phyloP scores from a whole-genome alignment of 2,113 vertebrate genomes.

The Bubo blakistoni region DNA sequence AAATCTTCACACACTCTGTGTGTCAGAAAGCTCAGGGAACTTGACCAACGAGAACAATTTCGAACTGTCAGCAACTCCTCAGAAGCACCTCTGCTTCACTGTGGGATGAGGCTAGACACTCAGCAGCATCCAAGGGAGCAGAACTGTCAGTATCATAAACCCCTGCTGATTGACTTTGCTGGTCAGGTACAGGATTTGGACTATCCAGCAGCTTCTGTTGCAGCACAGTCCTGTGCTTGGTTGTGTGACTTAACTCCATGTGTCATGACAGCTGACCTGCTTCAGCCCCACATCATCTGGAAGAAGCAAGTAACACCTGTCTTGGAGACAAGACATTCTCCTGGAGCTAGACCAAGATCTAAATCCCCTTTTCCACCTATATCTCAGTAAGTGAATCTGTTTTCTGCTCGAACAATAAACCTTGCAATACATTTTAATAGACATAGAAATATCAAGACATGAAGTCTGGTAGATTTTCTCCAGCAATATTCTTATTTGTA shows the following conservation, averaged over 20 bases:
- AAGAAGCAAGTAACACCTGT: neutral
- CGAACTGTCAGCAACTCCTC: neutral
- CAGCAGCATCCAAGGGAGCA: neutral
- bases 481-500: neutral
- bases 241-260: neutral
- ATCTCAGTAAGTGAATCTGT: neutral
- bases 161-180: neutral
- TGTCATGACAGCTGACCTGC: neutral
- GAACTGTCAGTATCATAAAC: neutral
- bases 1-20: neutral
- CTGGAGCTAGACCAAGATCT: neutral
- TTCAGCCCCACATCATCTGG: neutral
- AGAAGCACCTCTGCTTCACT: neutral
- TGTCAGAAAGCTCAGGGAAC: neutral
- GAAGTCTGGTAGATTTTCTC: neutral
- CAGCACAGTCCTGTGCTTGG: neutral
- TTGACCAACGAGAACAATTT: neutral
- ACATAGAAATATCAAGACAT: neutral
- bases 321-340: neutral
- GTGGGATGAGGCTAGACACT: neutral
- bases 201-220: neutral
- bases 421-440: neutral
- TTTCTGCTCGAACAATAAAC: neutral
- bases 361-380: neutral
- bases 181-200: neutral